A percentile compares a stretch with the other conserved stretches of the same genome.
phyloP scores from a whole-genome alignment of 2,113 vertebrate genomes.

The Oceanites oceanicus region DNA sequence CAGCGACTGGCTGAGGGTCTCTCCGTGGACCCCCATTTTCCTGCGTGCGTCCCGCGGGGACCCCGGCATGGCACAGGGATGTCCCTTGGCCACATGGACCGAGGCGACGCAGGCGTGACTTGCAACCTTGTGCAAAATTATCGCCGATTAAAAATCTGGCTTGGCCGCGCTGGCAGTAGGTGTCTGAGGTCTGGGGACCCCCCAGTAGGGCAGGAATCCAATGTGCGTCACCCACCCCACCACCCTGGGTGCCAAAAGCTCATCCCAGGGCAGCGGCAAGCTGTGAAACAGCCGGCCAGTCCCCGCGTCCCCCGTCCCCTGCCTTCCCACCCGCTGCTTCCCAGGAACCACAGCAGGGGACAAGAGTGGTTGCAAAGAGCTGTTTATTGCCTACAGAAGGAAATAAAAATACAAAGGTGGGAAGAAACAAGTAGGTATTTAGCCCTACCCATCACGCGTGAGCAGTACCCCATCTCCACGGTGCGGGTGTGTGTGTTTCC shows the following conservation, averaged over 20 bases:
- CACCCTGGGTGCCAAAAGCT: background rate
- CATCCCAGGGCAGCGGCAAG: background rate
- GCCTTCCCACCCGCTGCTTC: background rate
- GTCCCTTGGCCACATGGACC: background rate
- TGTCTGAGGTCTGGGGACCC: background rate
- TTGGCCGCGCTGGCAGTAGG: background rate
- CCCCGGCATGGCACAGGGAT: accelerated
- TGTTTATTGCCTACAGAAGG: constrained; percentile 68
- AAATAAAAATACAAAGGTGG: constrained; percentile 26
- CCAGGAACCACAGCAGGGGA: background rate
- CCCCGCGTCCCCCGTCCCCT: background rate
- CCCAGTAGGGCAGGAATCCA: background rate
- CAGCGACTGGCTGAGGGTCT: background rate
- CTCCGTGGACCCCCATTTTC: accelerated
- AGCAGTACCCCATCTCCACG: constrained; percentile 46
- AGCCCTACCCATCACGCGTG: constrained; percentile 43
- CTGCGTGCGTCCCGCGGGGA: accelerated
- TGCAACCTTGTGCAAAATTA: background rate
- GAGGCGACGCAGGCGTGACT: background rate
- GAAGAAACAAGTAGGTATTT: constrained; percentile 59
- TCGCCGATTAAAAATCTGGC: background rate
- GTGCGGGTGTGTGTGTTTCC: accelerated
- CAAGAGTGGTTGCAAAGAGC: constrained; percentile 52
- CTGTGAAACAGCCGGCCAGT: background rate
- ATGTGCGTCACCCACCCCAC: too few relatives aligned